Evolutionary conservation across 2,797 vertebrate species (phyloP).

Genomic region (Xerus rutilus): DNA sequence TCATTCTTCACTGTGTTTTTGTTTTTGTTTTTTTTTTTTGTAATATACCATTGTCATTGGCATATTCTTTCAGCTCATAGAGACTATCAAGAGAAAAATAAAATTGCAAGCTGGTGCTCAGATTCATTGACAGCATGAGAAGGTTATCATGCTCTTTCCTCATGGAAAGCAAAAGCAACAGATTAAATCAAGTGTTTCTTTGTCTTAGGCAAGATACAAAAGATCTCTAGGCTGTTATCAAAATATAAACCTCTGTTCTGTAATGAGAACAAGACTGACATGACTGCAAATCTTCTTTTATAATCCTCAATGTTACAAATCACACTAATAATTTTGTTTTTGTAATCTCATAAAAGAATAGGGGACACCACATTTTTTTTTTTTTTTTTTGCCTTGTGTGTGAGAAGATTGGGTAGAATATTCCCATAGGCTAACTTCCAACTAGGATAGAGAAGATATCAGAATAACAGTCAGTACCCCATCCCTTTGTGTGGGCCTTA

Average conservation of each 20-base stretch:
- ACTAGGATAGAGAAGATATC: not conserved
- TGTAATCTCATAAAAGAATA: not conserved
- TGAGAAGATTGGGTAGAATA: not conserved
- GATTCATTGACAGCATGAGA: not conserved
- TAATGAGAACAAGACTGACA: not conserved
- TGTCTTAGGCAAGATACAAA: conserved; percentile 49
- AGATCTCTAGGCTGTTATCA: not conserved
- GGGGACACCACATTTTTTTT: not conserved
- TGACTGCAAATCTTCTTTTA: not conserved
- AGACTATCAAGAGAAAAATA: not conserved
- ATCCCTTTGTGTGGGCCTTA: not conserved
- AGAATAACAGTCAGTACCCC: not conserved
- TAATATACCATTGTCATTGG: not conserved
- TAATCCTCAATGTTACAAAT: conserved; percentile 22
- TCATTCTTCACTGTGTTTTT: not conserved
- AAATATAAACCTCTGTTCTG: conserved; percentile 17
- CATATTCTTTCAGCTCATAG: not conserved
- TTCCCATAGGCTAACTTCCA: not conserved
- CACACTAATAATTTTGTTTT: not conserved
- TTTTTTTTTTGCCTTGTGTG: not conserved
- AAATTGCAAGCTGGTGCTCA: not conserved
- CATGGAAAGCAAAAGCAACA: not conserved
- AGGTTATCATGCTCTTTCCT: not conserved
- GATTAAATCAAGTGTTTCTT: conserved; percentile 29
- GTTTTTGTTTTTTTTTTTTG: not conserved